These are phyloP conservation scores for Gavialis gangeticus DNA, from an alignment of 2,113 vertebrate genomes.

Conservation along the genomic window DNA sequence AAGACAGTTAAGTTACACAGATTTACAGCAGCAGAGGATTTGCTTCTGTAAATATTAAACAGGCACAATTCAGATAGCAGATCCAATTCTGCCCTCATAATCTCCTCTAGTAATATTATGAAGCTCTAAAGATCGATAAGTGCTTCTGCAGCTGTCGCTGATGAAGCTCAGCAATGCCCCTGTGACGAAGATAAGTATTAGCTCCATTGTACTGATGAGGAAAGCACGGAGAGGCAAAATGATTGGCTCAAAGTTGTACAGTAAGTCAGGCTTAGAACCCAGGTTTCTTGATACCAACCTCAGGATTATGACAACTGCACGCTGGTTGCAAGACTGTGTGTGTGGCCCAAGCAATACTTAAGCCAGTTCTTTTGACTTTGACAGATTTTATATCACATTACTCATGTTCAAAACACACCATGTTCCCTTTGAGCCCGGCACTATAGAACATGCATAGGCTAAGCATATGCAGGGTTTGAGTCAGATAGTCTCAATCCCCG, in stretches of 20 bases:
- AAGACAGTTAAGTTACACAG: background rate
- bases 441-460: background rate
- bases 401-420: background rate
- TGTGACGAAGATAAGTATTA: background rate
- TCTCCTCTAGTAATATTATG: background rate
- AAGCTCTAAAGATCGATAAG: slow-evolving; percentile 18
- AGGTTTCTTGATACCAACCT: background rate
- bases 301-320: slow-evolving; percentile 13
- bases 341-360: background rate
- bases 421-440: background rate
- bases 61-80: slow-evolving; percentile 37
- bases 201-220: background rate
- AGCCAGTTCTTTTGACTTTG: background rate
- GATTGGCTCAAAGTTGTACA: background rate
- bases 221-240: background rate
- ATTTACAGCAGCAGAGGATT: background rate
- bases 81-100: slow-evolving; percentile 42
- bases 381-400: background rate
- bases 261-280: background rate
- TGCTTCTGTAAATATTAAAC: slow-evolving; percentile 7
- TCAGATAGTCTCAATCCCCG: background rate
- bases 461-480: background rate
- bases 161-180: slow-evolving; percentile 27
- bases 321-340: background rate
- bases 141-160: background rate